Conservation (phyloP, 2,888 invertebrate species). For the Malacosoma neustria region DNA sequence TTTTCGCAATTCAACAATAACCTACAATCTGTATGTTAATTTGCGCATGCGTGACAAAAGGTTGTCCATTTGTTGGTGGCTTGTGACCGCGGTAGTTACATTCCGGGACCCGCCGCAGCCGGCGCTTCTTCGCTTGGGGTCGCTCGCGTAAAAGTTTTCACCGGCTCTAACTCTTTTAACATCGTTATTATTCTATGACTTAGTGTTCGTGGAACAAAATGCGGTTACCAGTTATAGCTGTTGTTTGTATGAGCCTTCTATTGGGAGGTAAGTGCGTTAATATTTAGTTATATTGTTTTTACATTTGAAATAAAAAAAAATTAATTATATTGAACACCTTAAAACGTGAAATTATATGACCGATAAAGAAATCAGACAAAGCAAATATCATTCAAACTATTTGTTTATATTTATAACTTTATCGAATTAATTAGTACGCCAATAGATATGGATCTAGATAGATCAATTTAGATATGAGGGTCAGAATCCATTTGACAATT, state of each 20-base stretch:
- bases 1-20: not conserved
- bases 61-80: slow-evolving; percentile 27
- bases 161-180: slow-evolving; percentile 5
- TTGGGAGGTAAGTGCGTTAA: slow-evolving; percentile 40
- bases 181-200: slow-evolving; percentile 22
- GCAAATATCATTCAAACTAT: too few relatives aligned
- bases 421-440: too few relatives aligned
- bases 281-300: slow-evolving; percentile 7
- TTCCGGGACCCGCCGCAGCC: slow-evolving; percentile 26
- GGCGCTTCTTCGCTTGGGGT: slow-evolving; percentile 23
- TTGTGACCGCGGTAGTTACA: slow-evolving; percentile 35
- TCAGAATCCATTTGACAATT: too few relatives aligned
- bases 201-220: slow-evolving; percentile 37
- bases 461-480: too few relatives aligned
- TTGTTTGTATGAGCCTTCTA: slow-evolving; percentile 32
- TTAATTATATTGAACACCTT: too few relatives aligned
- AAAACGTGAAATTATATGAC: too few relatives aligned
- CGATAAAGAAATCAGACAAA: too few relatives aligned
- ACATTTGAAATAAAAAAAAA: too few relatives aligned
- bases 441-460: too few relatives aligned
- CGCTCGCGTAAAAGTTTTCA: slow-evolving; percentile 43
- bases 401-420: too few relatives aligned
- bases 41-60: slow-evolving; percentile 53
- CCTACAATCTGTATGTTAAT: slow-evolving; percentile 5
- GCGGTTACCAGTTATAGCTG: slow-evolving; percentile 39